phyloP scores from a whole-genome alignment of 2,888 invertebrate species.

The Pardosa pseudoannulata region DNA sequence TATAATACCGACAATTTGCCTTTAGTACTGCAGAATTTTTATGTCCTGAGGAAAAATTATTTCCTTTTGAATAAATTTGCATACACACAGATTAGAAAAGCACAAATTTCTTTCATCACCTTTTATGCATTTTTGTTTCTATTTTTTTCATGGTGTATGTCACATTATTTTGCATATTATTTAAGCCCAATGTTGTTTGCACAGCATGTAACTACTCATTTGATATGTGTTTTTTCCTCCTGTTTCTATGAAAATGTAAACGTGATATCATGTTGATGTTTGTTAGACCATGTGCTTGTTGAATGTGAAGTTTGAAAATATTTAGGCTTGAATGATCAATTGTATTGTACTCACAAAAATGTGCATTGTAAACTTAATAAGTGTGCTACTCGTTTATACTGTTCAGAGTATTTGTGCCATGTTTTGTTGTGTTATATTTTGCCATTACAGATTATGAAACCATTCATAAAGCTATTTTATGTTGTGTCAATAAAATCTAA shows the following conservation, averaged over 20 bases:
- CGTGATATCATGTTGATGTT: slow-evolving; percentile 35
- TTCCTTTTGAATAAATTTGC: too few species aligned
- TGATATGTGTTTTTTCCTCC: not conserved
- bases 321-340: slow-evolving; percentile 48
- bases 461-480: slow-evolving; percentile 31
- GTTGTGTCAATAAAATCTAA: too few species aligned
- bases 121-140: too few species aligned
- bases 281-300: slow-evolving; percentile 43
- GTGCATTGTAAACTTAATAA: slow-evolving; percentile 1
- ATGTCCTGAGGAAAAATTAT: too few species aligned
- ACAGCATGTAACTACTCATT: not conserved
- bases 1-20: too few species aligned
- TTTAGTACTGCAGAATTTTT: too few species aligned
- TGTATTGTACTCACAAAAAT: slow-evolving; percentile 18
- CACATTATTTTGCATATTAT: not conserved
- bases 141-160: not conserved
- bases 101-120: not conserved
- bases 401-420: slow-evolving; percentile 64
- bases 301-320: slow-evolving; percentile 53
- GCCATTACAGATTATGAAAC: slow-evolving; percentile 31
- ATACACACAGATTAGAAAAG: too few species aligned
- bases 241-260: not conserved
- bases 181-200: not conserved
- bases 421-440: slow-evolving; percentile 66
- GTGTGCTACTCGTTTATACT: slow-evolving; percentile 38